A percentile compares a stretch with the other conserved stretches of the same genome.
Evolutionary conservation across 2,888 invertebrate genomes (phyloP).

Genomic region (Incurvaria masculella): DNA sequence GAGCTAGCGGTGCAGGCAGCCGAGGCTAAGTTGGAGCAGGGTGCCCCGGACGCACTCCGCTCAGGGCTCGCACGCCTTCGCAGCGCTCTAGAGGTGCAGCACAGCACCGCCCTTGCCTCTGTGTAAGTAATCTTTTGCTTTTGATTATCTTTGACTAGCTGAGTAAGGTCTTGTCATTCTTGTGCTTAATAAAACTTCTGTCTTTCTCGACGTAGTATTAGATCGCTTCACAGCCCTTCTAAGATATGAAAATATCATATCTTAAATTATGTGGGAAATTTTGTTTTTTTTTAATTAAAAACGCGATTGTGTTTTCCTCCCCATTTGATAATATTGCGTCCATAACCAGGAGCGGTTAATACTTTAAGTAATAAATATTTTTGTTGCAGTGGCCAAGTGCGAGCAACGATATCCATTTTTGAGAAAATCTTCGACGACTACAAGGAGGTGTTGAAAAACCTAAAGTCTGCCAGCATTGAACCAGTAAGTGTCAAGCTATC

Average conservation of each 20-base stretch:
- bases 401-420: slow-evolving; percentile 37
- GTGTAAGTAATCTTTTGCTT: slow-evolving; percentile 25
- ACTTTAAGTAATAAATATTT: slow-evolving; percentile 1
- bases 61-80: slow-evolving; percentile 26
- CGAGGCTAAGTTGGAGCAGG: slow-evolving; percentile 28
- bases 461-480: too few relatives aligned
- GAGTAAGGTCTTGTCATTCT: too few relatives aligned
- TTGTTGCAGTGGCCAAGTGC: slow-evolving; percentile 35
- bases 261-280: too few relatives aligned
- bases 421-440: slow-evolving; percentile 47
- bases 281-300: too few relatives aligned
- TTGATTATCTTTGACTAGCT: too few relatives aligned
- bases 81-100: slow-evolving; percentile 29
- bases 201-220: too few relatives aligned
- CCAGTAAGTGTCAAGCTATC: too few relatives aligned
- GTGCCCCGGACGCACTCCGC: slow-evolving; percentile 25
- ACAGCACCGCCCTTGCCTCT: slow-evolving; percentile 27
- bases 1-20: slow-evolving; percentile 30
- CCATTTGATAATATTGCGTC: background rate
- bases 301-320: too few relatives aligned
- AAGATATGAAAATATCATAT: too few relatives aligned
- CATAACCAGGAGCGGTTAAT: background rate
- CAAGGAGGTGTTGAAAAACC: slow-evolving; percentile 34
- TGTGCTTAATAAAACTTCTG: too few relatives aligned
- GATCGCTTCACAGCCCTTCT: too few relatives aligned